Evolutionary conservation across 2,113 vertebrate species (phyloP).

Genomic region (Notarius lentiginosus): DNA sequence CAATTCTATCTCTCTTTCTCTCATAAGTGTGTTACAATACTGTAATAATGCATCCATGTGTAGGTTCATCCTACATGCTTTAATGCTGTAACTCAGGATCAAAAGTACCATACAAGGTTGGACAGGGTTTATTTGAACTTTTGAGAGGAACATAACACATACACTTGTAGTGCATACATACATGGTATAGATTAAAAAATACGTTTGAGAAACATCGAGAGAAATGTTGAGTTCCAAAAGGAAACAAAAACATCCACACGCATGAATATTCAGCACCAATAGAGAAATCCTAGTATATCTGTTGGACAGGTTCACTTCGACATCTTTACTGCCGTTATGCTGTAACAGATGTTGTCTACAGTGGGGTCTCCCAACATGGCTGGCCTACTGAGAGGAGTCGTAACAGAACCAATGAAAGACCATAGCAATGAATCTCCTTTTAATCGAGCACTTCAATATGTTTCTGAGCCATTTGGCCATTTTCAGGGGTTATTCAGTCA

Average conservation of each 20-base stretch:
- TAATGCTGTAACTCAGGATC: not conserved
- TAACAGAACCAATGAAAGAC: not conserved
- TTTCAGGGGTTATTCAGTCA: not conserved
- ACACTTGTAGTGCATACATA: constrained; percentile 51
- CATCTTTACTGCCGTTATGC: constrained; percentile 3
- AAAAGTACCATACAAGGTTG: constrained; percentile 35
- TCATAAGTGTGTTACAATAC: not conserved
- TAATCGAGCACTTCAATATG: not conserved
- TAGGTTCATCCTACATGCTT: not conserved
- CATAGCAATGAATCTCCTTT: constrained; percentile 5
- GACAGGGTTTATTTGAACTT: constrained; percentile 56
- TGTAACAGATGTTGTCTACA: constrained; percentile 20
- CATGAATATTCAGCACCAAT: constrained; percentile 54
- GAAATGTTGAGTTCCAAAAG: constrained; percentile 24
- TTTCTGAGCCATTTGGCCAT: constrained; percentile 4
- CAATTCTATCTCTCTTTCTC: too few relatives aligned
- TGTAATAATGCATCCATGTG: not conserved
- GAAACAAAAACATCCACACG: constrained; percentile 39
- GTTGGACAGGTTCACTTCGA: constrained; percentile 25
- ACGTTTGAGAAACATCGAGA: constrained; percentile 37
- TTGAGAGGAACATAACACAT: constrained; percentile 42
- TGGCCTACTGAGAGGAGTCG: not conserved
- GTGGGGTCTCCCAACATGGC: constrained; percentile 15
- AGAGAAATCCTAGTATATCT: constrained; percentile 10
- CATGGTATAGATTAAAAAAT: constrained; percentile 39